Evolutionary conservation across 1,140 invertebrate species (phyloP), one percentile per base, ranked within the genome.

Genomic region (Heliconius hewitsoni): DNA sequence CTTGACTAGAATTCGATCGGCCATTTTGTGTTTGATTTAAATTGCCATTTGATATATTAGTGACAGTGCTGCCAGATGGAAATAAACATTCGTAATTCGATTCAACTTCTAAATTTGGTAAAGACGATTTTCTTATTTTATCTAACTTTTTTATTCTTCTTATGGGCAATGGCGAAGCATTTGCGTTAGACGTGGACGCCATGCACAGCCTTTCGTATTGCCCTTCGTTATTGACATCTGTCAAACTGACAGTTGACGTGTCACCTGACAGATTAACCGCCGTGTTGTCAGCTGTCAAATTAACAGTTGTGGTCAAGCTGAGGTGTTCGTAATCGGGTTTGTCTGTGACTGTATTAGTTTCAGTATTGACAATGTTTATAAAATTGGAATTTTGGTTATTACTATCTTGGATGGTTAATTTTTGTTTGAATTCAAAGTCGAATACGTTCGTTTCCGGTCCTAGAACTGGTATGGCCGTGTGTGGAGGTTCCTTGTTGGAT

Each of bases 331-430:
- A 94, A 19, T 94, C 90, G 0, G 87, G 80, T 8, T 89, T 85
- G 60, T 66, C 60, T 23, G 66, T 93, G 92, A 16, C 84, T 90
- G 0, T 87, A 8, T 81, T 72, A 11, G 60, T 77, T 76, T 93
- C 91, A 0, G 93, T 94, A 46, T 94, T 92, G 0, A 94, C 91
- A n/a, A 94, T 93, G 73, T 93, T 94, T 0, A 94, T 81, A 74
- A 90, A 93, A 18, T 87, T 84, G 0, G 75, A 78, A 19, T 73
- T 85, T 37, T 74, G 78, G 2, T 57, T 57, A 71, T 60, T 77
- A 27, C 34, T 11, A 23, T 71, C 70, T 34, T 71, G 70, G 1
- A 90, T 78, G 11, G 82, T 83, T 0, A 90, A 34, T 11, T 90
- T 87, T 37, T 91, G 88, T 75, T 90, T 86, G 42, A 93, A 89